phyloP scores from a whole-genome alignment of 2,888 invertebrate genomes.

The Thymelicus lineola region DNA sequence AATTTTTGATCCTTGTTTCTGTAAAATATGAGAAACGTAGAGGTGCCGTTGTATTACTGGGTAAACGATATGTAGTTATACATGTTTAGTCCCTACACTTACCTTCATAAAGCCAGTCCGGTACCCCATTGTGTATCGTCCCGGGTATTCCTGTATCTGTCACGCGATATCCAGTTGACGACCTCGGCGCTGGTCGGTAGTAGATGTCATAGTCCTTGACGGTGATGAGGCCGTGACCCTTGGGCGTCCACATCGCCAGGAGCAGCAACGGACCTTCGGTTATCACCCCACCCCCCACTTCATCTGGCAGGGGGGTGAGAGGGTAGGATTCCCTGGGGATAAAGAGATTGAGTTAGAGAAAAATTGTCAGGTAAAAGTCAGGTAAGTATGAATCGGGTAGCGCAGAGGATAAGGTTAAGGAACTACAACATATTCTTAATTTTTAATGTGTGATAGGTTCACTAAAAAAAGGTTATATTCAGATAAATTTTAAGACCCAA shows the following conservation, averaged over 20 bases:
- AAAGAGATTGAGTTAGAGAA: slow-evolving; percentile 32
- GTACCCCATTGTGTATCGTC: slow-evolving; percentile 94
- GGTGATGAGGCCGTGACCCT: slow-evolving; percentile 92
- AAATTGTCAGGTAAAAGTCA: neutral
- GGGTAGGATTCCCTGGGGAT: slow-evolving; percentile 89
- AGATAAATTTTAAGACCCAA: no score
- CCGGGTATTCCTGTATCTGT: slow-evolving; percentile 92
- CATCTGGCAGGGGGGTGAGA: slow-evolving; percentile 89
- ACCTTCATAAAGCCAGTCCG: slow-evolving; percentile 99
- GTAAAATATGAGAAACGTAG: no score
- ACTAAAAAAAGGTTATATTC: no score
- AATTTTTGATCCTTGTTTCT: no score
- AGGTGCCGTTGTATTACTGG: no score
- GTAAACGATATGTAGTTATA: no score
- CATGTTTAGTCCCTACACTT: no score
- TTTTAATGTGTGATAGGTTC: no score
- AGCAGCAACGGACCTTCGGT: slow-evolving; percentile 88
- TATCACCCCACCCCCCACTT: slow-evolving; percentile 84
- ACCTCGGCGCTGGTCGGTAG: slow-evolving; percentile 91
- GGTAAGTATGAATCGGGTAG: neutral
- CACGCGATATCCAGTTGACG: slow-evolving; percentile 89
- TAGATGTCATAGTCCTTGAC: slow-evolving; percentile 96
- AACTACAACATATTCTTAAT: no score
- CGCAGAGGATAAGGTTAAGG: no score
- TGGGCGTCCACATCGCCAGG: slow-evolving; percentile 93